These are phyloP conservation scores for Chironomus riparius DNA, from an alignment of 2,888 invertebrate genomes.

Conservation along the genomic window DNA sequence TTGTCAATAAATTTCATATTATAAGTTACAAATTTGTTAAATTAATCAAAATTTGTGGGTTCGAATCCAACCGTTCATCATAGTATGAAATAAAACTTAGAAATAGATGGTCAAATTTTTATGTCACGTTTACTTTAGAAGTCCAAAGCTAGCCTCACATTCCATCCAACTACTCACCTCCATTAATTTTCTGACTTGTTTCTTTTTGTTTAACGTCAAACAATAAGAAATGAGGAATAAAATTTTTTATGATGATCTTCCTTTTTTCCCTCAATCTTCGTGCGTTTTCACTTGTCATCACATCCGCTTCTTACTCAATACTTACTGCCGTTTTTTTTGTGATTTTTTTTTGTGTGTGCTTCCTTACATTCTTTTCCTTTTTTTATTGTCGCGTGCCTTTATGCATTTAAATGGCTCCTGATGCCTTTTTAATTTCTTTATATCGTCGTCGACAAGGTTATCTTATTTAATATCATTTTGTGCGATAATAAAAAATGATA, in stretches of 20 bases:
- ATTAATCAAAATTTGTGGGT: too few species aligned
- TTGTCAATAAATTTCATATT: too few species aligned
- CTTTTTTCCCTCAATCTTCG: not conserved
- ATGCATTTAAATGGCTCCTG: conserved; percentile 24
- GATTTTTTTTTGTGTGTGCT: not conserved
- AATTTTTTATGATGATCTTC: conserved; percentile 21
- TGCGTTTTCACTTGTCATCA: conserved; percentile 11
- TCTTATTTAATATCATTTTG: conserved; percentile 16
- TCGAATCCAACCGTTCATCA: too few species aligned
- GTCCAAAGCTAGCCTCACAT: too few species aligned
- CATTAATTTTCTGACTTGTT: not conserved
- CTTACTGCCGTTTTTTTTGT: too few species aligned
- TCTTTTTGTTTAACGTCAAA: not conserved
- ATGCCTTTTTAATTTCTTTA: conserved; percentile 25
- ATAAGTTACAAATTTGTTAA: too few species aligned
- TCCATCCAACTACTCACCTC: too few species aligned
- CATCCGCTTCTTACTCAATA: not conserved
- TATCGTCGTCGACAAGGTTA: conserved; percentile 21
- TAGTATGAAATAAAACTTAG: too few species aligned
- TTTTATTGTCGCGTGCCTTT: conserved; percentile 4
- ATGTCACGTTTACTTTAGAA: too few species aligned
- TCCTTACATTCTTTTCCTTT: not conserved
- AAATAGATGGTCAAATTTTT: too few species aligned
- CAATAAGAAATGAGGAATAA: not conserved
- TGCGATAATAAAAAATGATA: conserved; percentile 8